Conservation (phyloP, 2,797 vertebrate species). For the Hypotaenidia philippensis region DNA sequence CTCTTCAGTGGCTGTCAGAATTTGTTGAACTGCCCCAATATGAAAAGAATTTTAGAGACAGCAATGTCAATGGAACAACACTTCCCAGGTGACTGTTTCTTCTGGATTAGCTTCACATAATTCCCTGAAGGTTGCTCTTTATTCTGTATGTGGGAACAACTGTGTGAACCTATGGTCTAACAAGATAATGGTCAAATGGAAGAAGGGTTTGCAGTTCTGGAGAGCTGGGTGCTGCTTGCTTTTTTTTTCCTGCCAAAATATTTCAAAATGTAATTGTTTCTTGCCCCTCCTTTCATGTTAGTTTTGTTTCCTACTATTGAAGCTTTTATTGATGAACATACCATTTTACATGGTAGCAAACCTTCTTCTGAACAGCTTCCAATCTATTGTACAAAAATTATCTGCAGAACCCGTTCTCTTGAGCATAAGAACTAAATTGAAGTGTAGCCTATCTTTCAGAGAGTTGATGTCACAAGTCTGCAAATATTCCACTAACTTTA, state of each 20-base stretch:
- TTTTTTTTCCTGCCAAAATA: neutral
- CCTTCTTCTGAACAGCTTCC: neutral
- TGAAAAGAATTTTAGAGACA: conserved; percentile 87
- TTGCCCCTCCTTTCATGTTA: neutral
- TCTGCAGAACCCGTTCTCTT: neutral
- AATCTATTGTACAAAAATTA: neutral
- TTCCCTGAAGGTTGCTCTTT: neutral
- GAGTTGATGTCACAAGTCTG: neutral
- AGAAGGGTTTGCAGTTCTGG: neutral
- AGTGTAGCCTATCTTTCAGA: neutral
- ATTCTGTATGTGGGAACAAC: neutral
- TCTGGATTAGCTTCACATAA: neutral
- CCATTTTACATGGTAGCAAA: neutral
- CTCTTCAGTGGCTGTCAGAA: conserved; percentile 88
- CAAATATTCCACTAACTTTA: neutral
- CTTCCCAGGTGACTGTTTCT: conserved; percentile 88
- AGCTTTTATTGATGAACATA: neutral
- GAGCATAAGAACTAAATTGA: neutral
- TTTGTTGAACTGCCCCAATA: conserved; percentile 94
- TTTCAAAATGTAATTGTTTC: neutral
- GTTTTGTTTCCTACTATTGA: neutral
- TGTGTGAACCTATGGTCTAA: neutral
- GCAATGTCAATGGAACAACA: conserved; percentile 89
- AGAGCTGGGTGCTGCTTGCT: neutral
- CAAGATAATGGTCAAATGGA: neutral